These are phyloP conservation scores for Glyptemys insculpta DNA, from an alignment of 2,797 vertebrate species.

Conservation along the genomic window DNA sequence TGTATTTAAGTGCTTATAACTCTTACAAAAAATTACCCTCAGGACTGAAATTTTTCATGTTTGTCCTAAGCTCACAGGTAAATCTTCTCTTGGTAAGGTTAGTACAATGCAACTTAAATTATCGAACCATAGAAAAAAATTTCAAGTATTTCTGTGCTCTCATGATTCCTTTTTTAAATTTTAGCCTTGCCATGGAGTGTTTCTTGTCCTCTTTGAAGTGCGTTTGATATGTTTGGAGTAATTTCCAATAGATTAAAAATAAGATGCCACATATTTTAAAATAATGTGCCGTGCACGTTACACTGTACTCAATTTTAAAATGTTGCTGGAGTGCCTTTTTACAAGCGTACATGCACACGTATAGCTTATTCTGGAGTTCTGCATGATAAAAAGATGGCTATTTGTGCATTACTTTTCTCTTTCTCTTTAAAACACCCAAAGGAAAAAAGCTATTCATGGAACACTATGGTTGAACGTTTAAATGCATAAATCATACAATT, in stretches of 20 bases:
- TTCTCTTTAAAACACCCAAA: neutral
- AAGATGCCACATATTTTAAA: neutral
- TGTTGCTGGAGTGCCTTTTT: neutral
- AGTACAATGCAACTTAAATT: neutral
- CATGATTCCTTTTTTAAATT: fast-evolving
- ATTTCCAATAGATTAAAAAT: neutral
- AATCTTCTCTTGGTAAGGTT: neutral
- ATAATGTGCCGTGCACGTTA: neutral
- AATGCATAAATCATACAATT: neutral
- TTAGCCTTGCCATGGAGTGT: neutral
- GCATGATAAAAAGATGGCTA: neutral
- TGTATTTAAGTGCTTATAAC: neutral
- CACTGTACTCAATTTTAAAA: neutral
- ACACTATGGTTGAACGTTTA: neutral
- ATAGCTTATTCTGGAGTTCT: neutral
- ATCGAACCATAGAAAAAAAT: neutral
- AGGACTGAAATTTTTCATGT: neutral
- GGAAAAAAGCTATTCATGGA: neutral
- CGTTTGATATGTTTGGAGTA: neutral
- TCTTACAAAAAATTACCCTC: neutral
- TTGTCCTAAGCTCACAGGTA: neutral
- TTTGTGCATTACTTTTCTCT: neutral
- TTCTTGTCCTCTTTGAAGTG: neutral
- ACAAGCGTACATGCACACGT: fast-evolving
- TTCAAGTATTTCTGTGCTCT: neutral